Conservation (phyloP, 2,888 invertebrate genomes). For the Ligdia adustata region DNA sequence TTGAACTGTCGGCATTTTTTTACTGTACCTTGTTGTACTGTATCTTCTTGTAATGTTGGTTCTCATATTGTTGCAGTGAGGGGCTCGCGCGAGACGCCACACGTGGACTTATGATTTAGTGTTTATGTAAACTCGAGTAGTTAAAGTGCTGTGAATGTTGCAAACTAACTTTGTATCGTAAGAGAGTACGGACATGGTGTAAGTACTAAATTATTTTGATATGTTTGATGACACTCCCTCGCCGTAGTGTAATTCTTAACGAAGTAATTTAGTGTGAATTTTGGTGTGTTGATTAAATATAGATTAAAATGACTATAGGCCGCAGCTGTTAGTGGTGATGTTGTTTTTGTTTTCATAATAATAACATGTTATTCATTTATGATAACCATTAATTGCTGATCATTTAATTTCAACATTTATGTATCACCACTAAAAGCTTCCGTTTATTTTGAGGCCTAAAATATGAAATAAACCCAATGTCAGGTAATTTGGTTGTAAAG, state of each 20-base stretch:
- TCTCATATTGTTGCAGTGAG: constrained; percentile 62
- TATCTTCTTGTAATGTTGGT: neutral
- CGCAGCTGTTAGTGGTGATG: constrained; percentile 59
- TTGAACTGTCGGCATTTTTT: no score
- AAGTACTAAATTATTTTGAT: constrained; percentile 83
- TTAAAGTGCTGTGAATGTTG: constrained; percentile 72
- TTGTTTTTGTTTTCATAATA: neutral
- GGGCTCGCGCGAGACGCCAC: constrained; percentile 18
- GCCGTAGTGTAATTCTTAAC: constrained; percentile 68
- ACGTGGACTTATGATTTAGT: constrained; percentile 34
- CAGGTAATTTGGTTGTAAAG: constrained; percentile 47
- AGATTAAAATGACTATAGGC: constrained; percentile 49
- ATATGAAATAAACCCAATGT: constrained; percentile 56
- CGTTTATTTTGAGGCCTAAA: constrained; percentile 61
- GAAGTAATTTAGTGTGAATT: constrained; percentile 61
- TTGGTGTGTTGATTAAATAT: constrained; percentile 63
- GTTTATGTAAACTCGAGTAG: constrained; percentile 54
- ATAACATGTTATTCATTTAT: neutral
- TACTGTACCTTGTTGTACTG: no score
- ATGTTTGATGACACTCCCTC: constrained; percentile 75
- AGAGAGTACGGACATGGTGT: constrained; percentile 62
- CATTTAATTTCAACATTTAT: neutral
- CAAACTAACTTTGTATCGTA: constrained; percentile 70
- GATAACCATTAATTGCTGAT: no score
- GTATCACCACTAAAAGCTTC: constrained; percentile 56